A percentile compares a stretch with the other conserved stretches of the same genome.
These are phyloP conservation scores for Cylloceria caligata DNA, from an alignment of 2,888 invertebrate genomes.

Conservation along the genomic window DNA sequence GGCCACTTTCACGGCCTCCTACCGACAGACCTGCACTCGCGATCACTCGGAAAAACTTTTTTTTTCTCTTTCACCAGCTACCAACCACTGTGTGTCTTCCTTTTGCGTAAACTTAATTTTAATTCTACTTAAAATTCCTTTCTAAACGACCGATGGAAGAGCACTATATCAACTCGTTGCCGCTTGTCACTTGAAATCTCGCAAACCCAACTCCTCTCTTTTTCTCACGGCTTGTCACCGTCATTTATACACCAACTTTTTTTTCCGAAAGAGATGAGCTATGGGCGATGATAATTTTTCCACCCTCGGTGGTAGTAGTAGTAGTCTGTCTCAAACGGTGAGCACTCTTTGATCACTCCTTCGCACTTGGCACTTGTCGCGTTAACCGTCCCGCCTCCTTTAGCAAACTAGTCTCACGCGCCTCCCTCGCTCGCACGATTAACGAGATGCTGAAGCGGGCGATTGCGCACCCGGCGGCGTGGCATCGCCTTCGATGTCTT, in stretches of 20 bases:
- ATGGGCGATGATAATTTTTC: neutral
- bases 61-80: too few relatives aligned
- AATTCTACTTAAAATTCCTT: conserved; percentile 11
- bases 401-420: conserved; percentile 50
- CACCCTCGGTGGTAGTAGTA: too few relatives aligned
- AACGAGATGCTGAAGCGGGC: conserved; percentile 53
- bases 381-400: conserved; percentile 52
- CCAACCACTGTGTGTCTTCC: neutral
- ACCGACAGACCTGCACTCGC: neutral
- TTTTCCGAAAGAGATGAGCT: neutral
- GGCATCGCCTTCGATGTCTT: conserved; percentile 70
- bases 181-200: conserved; percentile 57
- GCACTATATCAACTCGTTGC: conserved; percentile 39
- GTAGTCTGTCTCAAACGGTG: conserved; percentile 16
- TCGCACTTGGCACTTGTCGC: conserved; percentile 55
- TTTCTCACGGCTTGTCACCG: conserved; percentile 62
- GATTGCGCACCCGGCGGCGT: conserved; percentile 74
- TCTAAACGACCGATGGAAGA: conserved; percentile 12
- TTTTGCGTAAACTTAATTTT: neutral
- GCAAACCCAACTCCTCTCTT: conserved; percentile 57
- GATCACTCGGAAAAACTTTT: conserved; percentile 3
- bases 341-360: conserved; percentile 34
- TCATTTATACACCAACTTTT: conserved; percentile 54
- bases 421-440: conserved; percentile 58
- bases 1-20: conserved; percentile 72